phyloP scores from a whole-genome alignment of 1,140 invertebrate species.

The Lordiphosa clarofinis region DNA sequence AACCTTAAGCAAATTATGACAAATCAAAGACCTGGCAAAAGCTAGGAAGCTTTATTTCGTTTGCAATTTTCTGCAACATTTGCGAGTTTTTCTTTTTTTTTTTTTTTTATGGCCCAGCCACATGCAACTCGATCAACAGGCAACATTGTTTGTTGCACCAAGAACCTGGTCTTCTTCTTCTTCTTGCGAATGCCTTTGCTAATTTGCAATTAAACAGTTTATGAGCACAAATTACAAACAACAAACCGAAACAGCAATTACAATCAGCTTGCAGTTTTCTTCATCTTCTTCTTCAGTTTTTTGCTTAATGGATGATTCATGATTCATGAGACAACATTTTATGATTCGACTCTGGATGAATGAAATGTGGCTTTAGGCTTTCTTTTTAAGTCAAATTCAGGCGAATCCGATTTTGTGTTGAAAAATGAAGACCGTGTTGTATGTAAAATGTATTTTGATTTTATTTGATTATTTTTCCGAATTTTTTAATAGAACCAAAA shows the following conservation, averaged over 20 bases:
- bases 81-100: slow-evolving; percentile 36
- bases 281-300: too few species aligned
- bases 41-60: not conserved
- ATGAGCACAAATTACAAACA: slow-evolving; percentile 63
- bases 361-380: too few species aligned
- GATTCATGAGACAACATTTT: too few species aligned
- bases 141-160: slow-evolving; percentile 34
- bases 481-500: too few species aligned
- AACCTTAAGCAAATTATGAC: slow-evolving; percentile 73
- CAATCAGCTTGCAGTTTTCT: not conserved
- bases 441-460: too few species aligned
- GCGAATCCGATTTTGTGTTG: too few species aligned
- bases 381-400: too few species aligned
- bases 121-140: slow-evolving; percentile 59
- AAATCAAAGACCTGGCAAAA: slow-evolving; percentile 13
- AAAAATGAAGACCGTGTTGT: too few species aligned
- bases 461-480: too few species aligned
- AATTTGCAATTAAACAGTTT: slow-evolving; percentile 78
- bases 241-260: slow-evolving; percentile 27
- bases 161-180: slow-evolving; percentile 15
- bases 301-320: too few species aligned
- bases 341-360: too few species aligned
- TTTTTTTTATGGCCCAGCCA: slow-evolving; percentile 36
- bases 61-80: slow-evolving; percentile 56
- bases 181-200: slow-evolving; percentile 51